phyloP scores from a whole-genome alignment of 2,113 vertebrate species.

The Nycticebus coucang region DNA sequence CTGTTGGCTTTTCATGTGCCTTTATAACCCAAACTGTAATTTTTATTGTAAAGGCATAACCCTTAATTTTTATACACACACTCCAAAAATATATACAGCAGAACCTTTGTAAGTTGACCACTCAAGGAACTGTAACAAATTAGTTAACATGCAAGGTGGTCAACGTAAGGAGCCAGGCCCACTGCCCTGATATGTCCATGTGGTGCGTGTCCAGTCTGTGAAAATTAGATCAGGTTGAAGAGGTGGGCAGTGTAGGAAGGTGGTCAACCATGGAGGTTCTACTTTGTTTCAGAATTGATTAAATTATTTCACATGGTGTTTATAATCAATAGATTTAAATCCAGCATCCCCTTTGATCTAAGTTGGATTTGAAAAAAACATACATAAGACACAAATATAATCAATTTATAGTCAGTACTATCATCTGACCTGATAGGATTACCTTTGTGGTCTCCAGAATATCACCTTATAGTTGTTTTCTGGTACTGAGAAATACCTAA shows the following conservation, averaged over 20 bases:
- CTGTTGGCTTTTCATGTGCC: conserved; percentile 54
- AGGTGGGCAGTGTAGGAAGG: too few relatives aligned
- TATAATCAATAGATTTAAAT: neutral
- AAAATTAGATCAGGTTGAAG: too few relatives aligned
- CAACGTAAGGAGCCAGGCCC: too few relatives aligned
- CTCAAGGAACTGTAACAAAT: too few relatives aligned
- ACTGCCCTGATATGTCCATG: too few relatives aligned
- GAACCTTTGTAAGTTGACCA: too few relatives aligned
- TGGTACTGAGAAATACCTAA: neutral
- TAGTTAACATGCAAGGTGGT: too few relatives aligned
- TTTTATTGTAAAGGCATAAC: conserved; percentile 56
- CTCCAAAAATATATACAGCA: conserved; percentile 18
- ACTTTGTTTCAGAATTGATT: conserved; percentile 47
- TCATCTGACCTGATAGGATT: neutral
- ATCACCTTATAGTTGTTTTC: neutral
- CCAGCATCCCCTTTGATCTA: neutral
- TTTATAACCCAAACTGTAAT: conserved; percentile 59
- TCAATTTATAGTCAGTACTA: neutral
- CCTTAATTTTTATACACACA: conserved; percentile 62
- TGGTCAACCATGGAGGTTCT: too few relatives aligned
- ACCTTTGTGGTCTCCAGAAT: neutral
- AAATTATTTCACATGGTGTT: neutral
- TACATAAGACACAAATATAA: neutral
- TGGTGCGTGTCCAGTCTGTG: too few relatives aligned
- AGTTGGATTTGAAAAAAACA: neutral